phyloP scores from a whole-genome alignment of 1,140 invertebrate species.

The Bilobella aurantiaca region DNA sequence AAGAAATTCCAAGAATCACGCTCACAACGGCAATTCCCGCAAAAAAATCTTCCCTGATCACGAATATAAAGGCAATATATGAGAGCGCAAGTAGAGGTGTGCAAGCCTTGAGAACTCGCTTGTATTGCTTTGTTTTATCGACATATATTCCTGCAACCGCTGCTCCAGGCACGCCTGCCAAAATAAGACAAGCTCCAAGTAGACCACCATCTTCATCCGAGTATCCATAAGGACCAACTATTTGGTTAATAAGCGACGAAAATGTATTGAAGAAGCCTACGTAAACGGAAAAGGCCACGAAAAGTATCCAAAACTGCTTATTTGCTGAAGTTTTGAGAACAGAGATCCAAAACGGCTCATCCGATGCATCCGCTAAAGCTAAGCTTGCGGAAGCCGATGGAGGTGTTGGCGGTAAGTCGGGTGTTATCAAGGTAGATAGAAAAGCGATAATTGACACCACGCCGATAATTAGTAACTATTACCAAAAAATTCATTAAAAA shows the following conservation, averaged over 20 bases:
- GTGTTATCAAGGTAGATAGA: constrained; percentile 13
- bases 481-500: constrained; percentile 3
- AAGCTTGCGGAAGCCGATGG: constrained; percentile 17
- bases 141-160: constrained; percentile 12
- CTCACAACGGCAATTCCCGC: constrained; percentile 11
- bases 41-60: constrained; percentile 13
- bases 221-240: constrained; percentile 22
- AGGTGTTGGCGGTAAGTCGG: constrained; percentile 13
- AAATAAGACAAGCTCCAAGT: constrained; percentile 19
- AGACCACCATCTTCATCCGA: constrained; percentile 16
- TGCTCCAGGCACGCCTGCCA: constrained; percentile 17
- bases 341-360: constrained; percentile 22
- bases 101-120: background rate
- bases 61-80: constrained; percentile 21
- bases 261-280: constrained; percentile 23
- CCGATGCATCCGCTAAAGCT: constrained; percentile 15
- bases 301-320: constrained; percentile 17
- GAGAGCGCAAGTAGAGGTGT: constrained; percentile 9
- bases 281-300: constrained; percentile 15
- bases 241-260: constrained; percentile 24
- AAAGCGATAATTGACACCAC: constrained; percentile 13
- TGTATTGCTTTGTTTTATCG: constrained; percentile 20
- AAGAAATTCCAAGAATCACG: constrained; percentile 11
- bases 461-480: constrained; percentile 9
- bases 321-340: constrained; percentile 16